A percentile compares a stretch with the other conserved stretches of the same genome.
These are phyloP conservation scores for Champsocephalus esox DNA, from an alignment of 2,797 vertebrate species.

Conservation along the genomic window DNA sequence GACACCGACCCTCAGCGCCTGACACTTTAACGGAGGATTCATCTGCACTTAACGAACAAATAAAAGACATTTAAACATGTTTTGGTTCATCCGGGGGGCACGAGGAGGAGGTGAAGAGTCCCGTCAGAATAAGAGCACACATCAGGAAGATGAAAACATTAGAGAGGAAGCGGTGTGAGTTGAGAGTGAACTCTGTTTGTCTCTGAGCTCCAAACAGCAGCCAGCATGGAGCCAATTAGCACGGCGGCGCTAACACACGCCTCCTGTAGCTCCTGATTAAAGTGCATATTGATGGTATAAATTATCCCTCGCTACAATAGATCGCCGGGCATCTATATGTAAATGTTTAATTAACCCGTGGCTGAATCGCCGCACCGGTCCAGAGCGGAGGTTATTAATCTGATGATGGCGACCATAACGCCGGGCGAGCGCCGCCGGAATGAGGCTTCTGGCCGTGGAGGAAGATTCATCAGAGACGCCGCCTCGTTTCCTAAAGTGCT, in stretches of 20 bases:
- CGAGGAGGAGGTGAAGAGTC: conserved; percentile 27
- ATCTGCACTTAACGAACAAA: conserved; percentile 59
- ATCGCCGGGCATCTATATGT: conserved; percentile 93
- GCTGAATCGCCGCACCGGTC: conserved; percentile 90
- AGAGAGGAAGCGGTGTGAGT: conserved; percentile 35
- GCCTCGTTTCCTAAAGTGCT: conserved; percentile 72
- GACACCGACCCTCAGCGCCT: not conserved
- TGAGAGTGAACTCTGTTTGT: conserved; percentile 76
- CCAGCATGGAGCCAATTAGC: conserved; percentile 96
- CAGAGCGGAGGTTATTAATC: conserved; percentile 88
- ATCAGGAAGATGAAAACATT: conserved; percentile 34
- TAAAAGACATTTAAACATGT: conserved; percentile 61
- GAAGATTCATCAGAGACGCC: conserved; percentile 70
- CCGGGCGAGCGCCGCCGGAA: conserved; percentile 50
- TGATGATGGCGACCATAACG: conserved; percentile 74
- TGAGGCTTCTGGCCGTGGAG: conserved; percentile 40
- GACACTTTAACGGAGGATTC: conserved; percentile 32
- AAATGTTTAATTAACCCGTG: conserved; percentile 98
- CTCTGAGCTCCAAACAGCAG: conserved; percentile 89
- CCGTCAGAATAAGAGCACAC: conserved; percentile 44
- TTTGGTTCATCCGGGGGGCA: conserved; percentile 66
- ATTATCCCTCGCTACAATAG: conserved; percentile 87
- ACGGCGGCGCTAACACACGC: conserved; percentile 90
- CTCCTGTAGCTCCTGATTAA: conserved; percentile 93
- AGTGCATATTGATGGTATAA: conserved; percentile 88